Percentiles rank a stretch among this genome's conserved stretches.
Conservation (phyloP, 2,113 vertebrate species). For the Silurus meridionalis region DNA sequence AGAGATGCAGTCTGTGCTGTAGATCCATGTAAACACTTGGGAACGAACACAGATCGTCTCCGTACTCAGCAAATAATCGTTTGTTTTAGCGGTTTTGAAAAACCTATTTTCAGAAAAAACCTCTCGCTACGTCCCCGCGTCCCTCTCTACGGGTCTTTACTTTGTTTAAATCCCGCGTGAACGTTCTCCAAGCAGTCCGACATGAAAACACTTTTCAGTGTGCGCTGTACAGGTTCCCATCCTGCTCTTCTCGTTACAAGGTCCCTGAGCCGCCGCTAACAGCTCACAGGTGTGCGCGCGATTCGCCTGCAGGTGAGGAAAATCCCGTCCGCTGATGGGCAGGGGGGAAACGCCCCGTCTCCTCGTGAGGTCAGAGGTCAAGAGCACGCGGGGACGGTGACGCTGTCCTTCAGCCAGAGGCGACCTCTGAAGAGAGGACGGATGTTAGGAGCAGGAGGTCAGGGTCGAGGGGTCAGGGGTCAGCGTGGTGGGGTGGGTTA, state of each 20-base stretch:
- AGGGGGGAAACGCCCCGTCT: slow-evolving; percentile 40
- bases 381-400: slow-evolving; percentile 49
- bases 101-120: slow-evolving; percentile 12
- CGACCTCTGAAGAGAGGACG: slow-evolving; percentile 52
- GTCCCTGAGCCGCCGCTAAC: slow-evolving; percentile 29
- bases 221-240: slow-evolving; percentile 25
- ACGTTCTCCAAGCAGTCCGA: slow-evolving; percentile 22
- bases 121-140: slow-evolving; percentile 12
- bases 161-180: slow-evolving; percentile 22
- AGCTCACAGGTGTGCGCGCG: slow-evolving; percentile 27
- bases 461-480: slow-evolving; percentile 54
- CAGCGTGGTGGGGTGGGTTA: slow-evolving; percentile 59
- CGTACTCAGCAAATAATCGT: slow-evolving; percentile 8
- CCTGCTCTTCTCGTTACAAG: slow-evolving; percentile 25
- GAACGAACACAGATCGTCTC: background rate
- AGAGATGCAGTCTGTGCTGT: background rate
- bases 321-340: slow-evolving; percentile 43
- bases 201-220: slow-evolving; percentile 36
- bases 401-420: slow-evolving; percentile 53
- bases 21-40: slow-evolving; percentile 18
- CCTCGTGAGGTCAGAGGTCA: slow-evolving; percentile 43
- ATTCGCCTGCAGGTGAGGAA: slow-evolving; percentile 42
- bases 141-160: slow-evolving; percentile 34
- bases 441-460: slow-evolving; percentile 57
- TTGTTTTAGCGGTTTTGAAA: background rate